phyloP scores from a whole-genome alignment of 2,797 vertebrate species.

The Uromys caudimaculatus region DNA sequence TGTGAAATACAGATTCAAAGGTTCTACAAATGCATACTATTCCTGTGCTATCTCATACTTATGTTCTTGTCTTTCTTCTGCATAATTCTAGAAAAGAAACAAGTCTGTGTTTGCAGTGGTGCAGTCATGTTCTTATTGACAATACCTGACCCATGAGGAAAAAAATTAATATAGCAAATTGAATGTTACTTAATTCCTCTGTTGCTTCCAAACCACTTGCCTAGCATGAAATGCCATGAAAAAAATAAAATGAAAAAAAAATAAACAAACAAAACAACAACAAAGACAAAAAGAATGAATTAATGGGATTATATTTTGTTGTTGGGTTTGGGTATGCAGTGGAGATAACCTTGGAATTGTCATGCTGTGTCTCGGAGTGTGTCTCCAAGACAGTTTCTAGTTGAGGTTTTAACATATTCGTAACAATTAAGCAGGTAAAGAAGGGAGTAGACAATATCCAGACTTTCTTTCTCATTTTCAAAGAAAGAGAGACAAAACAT shows the following conservation, averaged over 20 bases:
- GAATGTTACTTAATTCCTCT: neutral
- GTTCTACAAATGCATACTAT: neutral
- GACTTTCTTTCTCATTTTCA: neutral
- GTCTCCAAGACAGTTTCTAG: neutral
- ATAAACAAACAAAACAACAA: neutral
- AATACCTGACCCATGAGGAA: neutral
- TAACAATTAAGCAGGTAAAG: neutral
- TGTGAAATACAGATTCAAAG: neutral
- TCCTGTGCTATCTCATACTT: neutral
- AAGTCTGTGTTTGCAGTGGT: neutral
- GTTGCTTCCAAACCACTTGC: neutral
- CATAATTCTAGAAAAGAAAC: neutral
- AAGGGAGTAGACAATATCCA: neutral
- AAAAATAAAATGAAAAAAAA: neutral
- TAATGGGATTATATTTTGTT: neutral
- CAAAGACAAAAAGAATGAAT: neutral
- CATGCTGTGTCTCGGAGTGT: neutral
- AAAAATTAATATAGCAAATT: neutral
- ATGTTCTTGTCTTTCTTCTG: neutral
- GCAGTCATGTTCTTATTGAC: neutral
- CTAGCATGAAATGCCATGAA: neutral
- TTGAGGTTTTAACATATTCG: neutral
- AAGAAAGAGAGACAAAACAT: neutral
- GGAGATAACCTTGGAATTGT: neutral
- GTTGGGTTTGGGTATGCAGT: neutral